Evolutionary conservation across 1,140 invertebrate species (phyloP).

Genomic region (Vanessa tameamea): DNA sequence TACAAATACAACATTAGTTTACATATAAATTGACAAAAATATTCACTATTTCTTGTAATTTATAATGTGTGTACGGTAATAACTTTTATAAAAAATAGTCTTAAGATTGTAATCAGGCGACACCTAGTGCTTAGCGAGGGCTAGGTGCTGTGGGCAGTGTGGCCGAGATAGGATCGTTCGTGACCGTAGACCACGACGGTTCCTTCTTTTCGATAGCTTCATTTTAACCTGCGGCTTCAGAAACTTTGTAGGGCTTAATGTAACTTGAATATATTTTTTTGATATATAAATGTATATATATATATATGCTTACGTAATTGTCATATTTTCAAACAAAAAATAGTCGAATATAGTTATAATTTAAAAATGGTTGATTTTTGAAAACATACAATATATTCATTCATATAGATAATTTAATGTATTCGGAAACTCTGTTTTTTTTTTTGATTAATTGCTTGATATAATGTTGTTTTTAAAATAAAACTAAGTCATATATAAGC

Average conservation of each 20-base stretch:
- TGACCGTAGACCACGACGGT: conserved; percentile 60
- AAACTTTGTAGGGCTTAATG: conserved; percentile 3
- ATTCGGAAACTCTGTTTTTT: no score
- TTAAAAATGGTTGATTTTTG: no score
- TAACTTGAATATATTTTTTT: background rate
- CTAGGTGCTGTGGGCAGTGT: conserved; percentile 52
- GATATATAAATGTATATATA: background rate
- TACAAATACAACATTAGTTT: background rate
- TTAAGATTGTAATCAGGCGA: conserved; percentile 39
- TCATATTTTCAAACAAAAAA: background rate
- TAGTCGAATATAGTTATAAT: no score
- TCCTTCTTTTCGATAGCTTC: conserved; percentile 56
- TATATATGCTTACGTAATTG: background rate
- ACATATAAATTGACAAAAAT: background rate
- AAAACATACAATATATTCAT: no score
- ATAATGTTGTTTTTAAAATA: no score
- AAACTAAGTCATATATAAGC: no score
- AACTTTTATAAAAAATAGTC: conserved; percentile 39
- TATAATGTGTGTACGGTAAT: conserved; percentile 9
- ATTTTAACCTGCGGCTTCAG: conserved; percentile 41
- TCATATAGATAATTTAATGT: no score
- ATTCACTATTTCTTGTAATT: background rate
- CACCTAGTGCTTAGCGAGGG: conserved; percentile 42
- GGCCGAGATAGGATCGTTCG: conserved; percentile 62
- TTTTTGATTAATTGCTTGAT: no score